phyloP scores from a whole-genome alignment of 2,888 invertebrate species.

The Aspidiotus rigidus region DNA sequence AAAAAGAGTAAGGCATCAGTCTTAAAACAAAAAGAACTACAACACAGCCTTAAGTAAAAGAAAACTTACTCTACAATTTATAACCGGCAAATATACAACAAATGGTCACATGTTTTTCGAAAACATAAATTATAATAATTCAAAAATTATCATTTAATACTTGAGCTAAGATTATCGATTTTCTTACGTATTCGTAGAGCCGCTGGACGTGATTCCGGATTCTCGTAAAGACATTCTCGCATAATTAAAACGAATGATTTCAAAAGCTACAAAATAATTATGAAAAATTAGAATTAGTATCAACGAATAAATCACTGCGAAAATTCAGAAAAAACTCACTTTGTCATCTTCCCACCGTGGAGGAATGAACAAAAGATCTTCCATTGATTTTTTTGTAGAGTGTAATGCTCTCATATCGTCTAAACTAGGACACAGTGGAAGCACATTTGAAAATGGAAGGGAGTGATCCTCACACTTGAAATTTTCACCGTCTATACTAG shows the following conservation, averaged over 20 bases:
- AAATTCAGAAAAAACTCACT: neutral
- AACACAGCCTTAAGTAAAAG: too few relatives aligned
- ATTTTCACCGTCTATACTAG: neutral
- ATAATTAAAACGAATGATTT: neutral
- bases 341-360: neutral
- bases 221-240: slow-evolving; percentile 13
- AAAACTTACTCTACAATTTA: too few relatives aligned
- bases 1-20: too few relatives aligned
- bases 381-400: neutral
- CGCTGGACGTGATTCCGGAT: neutral
- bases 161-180: neutral
- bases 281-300: neutral
- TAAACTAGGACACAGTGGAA: slow-evolving; percentile 17
- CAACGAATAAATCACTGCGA: neutral
- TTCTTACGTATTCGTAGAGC: slow-evolving; percentile 1
- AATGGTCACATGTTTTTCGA: too few relatives aligned
- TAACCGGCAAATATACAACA: too few relatives aligned
- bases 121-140: too few relatives aligned
- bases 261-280: neutral
- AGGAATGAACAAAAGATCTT: slow-evolving; percentile 13
- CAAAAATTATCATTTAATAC: too few relatives aligned
- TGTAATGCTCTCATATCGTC: slow-evolving; percentile 21
- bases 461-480: neutral
- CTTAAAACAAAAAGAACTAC: too few relatives aligned
- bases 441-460: slow-evolving; percentile 12